A percentile compares a stretch with the other conserved stretches of the same genome.
Evolutionary conservation across 2,797 vertebrate species (phyloP).

Genomic region (Halcyon badia): DNA sequence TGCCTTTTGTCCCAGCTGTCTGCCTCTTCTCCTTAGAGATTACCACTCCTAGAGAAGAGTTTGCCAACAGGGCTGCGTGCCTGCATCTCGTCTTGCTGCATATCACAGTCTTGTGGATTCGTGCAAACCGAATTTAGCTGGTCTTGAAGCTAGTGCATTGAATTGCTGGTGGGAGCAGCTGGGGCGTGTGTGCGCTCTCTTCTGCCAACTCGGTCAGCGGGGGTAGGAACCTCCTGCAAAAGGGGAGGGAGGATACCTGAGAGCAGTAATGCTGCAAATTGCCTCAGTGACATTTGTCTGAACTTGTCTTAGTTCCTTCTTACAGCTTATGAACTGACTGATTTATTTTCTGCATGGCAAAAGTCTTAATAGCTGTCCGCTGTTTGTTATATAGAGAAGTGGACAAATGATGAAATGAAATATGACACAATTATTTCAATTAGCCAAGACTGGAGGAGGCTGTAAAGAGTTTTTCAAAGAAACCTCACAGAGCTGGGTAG

Average conservation of each 20-base stretch:
- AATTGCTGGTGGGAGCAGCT: background rate
- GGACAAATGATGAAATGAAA: constrained; percentile 35
- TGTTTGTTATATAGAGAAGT: background rate
- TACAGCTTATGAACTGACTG: background rate
- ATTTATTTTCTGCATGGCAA: constrained; percentile 16
- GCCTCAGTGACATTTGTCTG: constrained; percentile 29
- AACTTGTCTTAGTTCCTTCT: constrained; percentile 44
- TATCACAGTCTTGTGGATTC: background rate
- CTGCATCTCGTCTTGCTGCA: background rate
- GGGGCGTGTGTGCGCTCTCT: background rate
- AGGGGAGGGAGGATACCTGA: constrained; percentile 37
- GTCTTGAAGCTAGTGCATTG: background rate
- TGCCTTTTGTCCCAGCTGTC: background rate
- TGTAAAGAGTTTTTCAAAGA: constrained; percentile 18
- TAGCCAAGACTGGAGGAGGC: background rate
- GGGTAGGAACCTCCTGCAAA: background rate
- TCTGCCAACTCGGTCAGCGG: background rate
- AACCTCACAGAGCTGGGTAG: background rate
- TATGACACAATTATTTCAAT: constrained; percentile 42
- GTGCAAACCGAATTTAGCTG: background rate
- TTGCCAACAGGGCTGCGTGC: background rate
- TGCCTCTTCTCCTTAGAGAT: constrained; percentile 3
- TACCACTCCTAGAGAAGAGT: background rate
- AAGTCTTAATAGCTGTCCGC: constrained; percentile 16
- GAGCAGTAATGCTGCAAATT: background rate